phyloP scores from a whole-genome alignment of 2,888 invertebrate species.

The Pseudanteris insignis region DNA sequence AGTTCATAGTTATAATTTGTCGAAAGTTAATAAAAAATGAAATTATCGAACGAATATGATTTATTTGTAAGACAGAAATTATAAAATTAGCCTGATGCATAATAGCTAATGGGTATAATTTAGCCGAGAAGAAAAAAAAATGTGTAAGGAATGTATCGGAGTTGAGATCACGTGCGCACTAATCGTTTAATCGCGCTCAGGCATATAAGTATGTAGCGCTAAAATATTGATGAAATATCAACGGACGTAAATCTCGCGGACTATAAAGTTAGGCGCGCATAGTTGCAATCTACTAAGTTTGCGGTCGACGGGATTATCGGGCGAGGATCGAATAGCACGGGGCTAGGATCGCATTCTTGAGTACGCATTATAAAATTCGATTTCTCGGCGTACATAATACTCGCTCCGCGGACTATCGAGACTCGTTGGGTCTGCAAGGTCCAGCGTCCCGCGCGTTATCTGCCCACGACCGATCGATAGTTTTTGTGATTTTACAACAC shows the following conservation, averaged over 20 bases:
- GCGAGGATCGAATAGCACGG: slow-evolving; percentile 37
- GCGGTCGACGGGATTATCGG: slow-evolving; percentile 51
- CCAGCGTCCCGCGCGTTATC: slow-evolving; percentile 20
- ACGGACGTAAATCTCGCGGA: slow-evolving; percentile 12
- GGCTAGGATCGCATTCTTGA: slow-evolving; percentile 30
- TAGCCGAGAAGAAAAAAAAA: no score
- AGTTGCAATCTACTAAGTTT: slow-evolving; percentile 48
- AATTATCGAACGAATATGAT: no score
- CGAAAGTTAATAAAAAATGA: no score
- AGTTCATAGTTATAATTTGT: no score
- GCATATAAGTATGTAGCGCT: slow-evolving; percentile 1
- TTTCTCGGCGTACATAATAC: slow-evolving; percentile 37
- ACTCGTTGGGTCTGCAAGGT: slow-evolving; percentile 25
- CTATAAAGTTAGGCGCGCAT: slow-evolving; percentile 33
- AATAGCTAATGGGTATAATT: no score
- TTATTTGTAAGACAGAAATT: no score
- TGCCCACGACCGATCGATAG: slow-evolving; percentile 31
- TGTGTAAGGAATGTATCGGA: neutral
- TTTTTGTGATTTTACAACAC: slow-evolving; percentile 33
- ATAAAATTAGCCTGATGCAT: no score
- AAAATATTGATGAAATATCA: slow-evolving; percentile 35
- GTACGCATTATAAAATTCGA: slow-evolving; percentile 27
- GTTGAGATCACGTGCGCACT: slow-evolving; percentile 2
- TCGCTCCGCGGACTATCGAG: slow-evolving; percentile 26
- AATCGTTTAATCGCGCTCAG: slow-evolving; percentile 25